A percentile compares a stretch with the other conserved stretches of the same genome.
phyloP scores from a whole-genome alignment of 2,113 vertebrate species.

The Globicephala melas region DNA sequence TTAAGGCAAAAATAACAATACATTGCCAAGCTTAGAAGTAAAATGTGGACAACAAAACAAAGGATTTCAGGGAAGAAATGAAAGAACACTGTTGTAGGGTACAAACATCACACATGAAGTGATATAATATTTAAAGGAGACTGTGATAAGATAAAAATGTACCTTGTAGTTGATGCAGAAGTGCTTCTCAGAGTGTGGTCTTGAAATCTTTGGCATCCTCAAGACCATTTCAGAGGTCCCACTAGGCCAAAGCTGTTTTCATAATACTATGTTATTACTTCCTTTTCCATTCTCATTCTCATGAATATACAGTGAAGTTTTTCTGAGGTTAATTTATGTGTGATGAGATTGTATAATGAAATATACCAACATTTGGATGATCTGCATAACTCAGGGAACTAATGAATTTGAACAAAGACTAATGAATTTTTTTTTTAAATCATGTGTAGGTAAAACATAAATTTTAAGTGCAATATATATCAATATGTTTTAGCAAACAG shows the following conservation, averaged over 20 bases:
- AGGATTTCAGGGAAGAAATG: not conserved
- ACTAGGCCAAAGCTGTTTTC: not conserved
- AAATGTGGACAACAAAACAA: not conserved
- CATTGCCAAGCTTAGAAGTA: not conserved
- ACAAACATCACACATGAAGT: not conserved
- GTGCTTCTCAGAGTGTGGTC: not conserved
- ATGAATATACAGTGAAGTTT: not conserved
- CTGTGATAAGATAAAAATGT: not conserved
- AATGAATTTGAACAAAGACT: not conserved
- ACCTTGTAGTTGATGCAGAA: not conserved
- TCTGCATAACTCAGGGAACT: not conserved
- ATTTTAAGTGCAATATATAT: not conserved
- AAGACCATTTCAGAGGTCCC: not conserved
- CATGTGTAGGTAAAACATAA: not conserved
- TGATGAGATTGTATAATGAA: not conserved
- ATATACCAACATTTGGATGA: not conserved
- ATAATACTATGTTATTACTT: not conserved
- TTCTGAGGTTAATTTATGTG: not conserved
- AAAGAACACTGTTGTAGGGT: not conserved
- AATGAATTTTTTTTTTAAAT: not conserved
- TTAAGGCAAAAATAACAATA: not conserved
- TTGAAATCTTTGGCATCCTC: not conserved
- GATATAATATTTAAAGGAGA: not conserved
- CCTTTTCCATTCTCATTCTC: not conserved
- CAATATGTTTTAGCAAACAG: not conserved